phyloP scores from a whole-genome alignment of 2,797 vertebrate species.

The Malacoctenus gilli region DNA sequence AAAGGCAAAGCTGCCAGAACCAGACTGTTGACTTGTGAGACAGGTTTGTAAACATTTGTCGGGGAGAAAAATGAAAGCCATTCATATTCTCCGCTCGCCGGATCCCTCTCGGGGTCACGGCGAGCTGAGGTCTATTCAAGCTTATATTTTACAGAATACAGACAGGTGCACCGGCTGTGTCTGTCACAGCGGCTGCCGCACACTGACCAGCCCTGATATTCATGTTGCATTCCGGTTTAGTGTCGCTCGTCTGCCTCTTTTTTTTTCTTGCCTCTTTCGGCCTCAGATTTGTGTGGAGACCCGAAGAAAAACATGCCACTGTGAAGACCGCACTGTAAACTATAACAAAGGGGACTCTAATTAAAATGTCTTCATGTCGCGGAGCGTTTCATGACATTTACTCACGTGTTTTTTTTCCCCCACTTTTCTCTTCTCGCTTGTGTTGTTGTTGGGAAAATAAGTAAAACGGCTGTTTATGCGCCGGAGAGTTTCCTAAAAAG shows the following conservation, averaged over 20 bases:
- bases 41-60: slow-evolving; percentile 29
- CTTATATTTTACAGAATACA: slow-evolving; percentile 12
- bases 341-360: slow-evolving; percentile 41
- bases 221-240: slow-evolving; percentile 3
- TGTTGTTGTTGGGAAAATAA: slow-evolving; percentile 41
- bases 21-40: slow-evolving; percentile 36
- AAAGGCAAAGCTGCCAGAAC: slow-evolving; percentile 24
- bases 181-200: slow-evolving; percentile 28
- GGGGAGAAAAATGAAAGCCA: slow-evolving; percentile 22
- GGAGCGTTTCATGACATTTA: slow-evolving; percentile 37
- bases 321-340: slow-evolving; percentile 30
- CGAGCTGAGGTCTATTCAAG: slow-evolving; percentile 9
- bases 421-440: slow-evolving; percentile 13
- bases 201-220: slow-evolving; percentile 1
- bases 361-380: slow-evolving; percentile 44
- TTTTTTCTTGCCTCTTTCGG: not conserved
- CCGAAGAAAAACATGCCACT: slow-evolving; percentile 22
- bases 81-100: slow-evolving; percentile 22
- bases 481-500: slow-evolving; percentile 18
- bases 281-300: slow-evolving; percentile 9
- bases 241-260: not conserved
- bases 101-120: slow-evolving; percentile 19
- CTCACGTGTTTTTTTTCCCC: slow-evolving; percentile 31
- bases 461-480: slow-evolving; percentile 29
- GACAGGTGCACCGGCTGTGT: slow-evolving; percentile 4